phyloP scores from a whole-genome alignment of 2,113 vertebrate genomes.

The Oenanthe melanoleuca region DNA sequence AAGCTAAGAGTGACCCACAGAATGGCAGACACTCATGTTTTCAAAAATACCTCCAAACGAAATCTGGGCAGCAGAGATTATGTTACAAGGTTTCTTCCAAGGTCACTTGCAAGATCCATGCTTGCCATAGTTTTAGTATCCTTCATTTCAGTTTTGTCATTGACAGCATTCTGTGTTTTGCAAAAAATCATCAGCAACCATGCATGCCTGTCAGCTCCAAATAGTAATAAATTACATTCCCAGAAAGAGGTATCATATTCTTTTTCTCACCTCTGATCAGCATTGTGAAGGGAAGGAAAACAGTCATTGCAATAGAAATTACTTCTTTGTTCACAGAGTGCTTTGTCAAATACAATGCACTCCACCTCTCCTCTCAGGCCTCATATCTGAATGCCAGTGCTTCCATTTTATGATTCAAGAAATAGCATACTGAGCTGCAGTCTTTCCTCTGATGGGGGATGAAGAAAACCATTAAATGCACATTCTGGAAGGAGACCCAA shows the following conservation, averaged over 20 bases:
- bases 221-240: not conserved
- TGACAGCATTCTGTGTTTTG: not conserved
- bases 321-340: not conserved
- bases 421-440: not conserved
- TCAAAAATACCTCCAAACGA: not conserved
- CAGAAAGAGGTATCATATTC: not conserved
- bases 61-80: constrained; percentile 12
- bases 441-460: not conserved
- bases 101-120: not conserved
- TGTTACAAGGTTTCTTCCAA: not conserved
- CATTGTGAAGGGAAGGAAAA: not conserved
- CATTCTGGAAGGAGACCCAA: not conserved
- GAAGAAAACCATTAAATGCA: not conserved
- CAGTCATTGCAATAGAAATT: not conserved
- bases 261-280: not conserved
- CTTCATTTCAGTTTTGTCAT: not conserved
- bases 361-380: not conserved
- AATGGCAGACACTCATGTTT: not conserved
- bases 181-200: not conserved
- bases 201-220: not conserved
- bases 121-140: not conserved
- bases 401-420: not conserved
- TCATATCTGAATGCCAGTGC: not conserved
- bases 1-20: not conserved
- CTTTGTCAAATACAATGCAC: not conserved